Evolutionary conservation across 2,797 vertebrate species (phyloP), one percentile per base, ranked within the genome.

Genomic region (Acridotheres tristis): DNA sequence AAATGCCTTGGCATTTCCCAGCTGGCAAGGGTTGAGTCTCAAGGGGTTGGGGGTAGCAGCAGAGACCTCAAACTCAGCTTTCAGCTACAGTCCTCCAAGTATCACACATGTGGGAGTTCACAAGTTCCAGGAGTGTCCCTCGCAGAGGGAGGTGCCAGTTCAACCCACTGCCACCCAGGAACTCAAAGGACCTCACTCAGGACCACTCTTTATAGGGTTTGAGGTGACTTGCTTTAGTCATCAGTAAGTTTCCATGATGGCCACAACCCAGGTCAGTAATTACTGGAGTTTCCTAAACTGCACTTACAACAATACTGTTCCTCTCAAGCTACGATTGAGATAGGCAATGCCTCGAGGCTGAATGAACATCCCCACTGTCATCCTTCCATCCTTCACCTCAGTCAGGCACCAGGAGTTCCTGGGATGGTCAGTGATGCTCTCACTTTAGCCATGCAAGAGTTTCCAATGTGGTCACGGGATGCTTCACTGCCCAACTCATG

Each of bases 91-190:
- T 53, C 16, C 45, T 66, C 29, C 25, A 47, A 53, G 13, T 21
- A 15, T 26, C 5, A 10, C 23, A 40, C 30, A n/a, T 9, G 40
- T 9, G 40, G 45, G 34, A 53, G 11, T 16, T 47, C 29, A 47
- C 0, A 0, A 53, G 25, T n/a, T 80, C 32, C 43, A 58, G 54
- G 27, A 29, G 7, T 8, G 6, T n/a, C 51, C 45, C 27, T n/a
- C n/a, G 40, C 47, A 73, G 68, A 45, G 16, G 25, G 68, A 45
- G 16, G 29, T 13, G 17, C 61, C 66, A n/a, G 38, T 40, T 73
- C 40, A n/a, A 43, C 21, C 22, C 42, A 17, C 29, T 47, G 25
- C 2, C 8, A 21, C 34, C 14, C 11, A 18, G 34, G 30, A 66
- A 40, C 18, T 59, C 20, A 66, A 66, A 18, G 29, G 11, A 45